These are phyloP conservation scores for Catostylus mosaicus DNA, from an alignment of 30 jellyfish, hydroid and myxozoan species.

Conservation along the genomic window DNA sequence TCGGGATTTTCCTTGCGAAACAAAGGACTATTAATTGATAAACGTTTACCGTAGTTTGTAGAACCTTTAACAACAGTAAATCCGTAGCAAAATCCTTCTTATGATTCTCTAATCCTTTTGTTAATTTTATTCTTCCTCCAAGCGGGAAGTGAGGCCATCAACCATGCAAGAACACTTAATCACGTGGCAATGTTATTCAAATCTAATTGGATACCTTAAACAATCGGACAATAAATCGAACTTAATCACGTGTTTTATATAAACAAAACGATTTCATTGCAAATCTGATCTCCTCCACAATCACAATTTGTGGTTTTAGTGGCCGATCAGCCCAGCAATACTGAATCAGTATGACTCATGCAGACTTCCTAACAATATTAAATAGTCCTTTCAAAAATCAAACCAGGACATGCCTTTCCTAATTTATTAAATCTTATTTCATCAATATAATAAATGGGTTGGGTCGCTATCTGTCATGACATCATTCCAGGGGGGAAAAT, in stretches of 20 bases:
- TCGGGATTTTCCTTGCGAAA: conserved; percentile 41
- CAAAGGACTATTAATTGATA: conserved; percentile 26
- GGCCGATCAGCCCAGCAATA: too few relatives aligned
- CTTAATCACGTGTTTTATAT: background rate
- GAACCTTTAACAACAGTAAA: conserved; percentile 21
- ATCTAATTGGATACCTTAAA: conserved; percentile 3
- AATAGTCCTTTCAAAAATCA: too few relatives aligned
- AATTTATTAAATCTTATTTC: too few relatives aligned
- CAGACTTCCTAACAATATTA: too few relatives aligned
- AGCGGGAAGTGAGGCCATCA: conserved; percentile 62
- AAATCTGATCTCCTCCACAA: conserved; percentile 11
- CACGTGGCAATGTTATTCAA: conserved; percentile 1
- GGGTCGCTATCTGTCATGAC: too few relatives aligned
- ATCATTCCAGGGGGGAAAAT: too few relatives aligned
- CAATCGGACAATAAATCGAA: background rate
- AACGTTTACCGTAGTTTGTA: conserved; percentile 19
- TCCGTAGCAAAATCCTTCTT: conserved; percentile 20
- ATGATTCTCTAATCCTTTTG: conserved; percentile 24
- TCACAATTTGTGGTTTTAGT: background rate
- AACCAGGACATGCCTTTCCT: too few relatives aligned
- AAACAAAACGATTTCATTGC: background rate
- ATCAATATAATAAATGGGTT: too few relatives aligned
- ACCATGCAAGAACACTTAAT: background rate
- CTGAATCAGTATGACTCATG: too few relatives aligned
- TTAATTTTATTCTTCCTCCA: background rate